These are phyloP conservation scores for Hylomyscus alleni DNA, from an alignment of 2,797 vertebrate species.

Conservation along the genomic window DNA sequence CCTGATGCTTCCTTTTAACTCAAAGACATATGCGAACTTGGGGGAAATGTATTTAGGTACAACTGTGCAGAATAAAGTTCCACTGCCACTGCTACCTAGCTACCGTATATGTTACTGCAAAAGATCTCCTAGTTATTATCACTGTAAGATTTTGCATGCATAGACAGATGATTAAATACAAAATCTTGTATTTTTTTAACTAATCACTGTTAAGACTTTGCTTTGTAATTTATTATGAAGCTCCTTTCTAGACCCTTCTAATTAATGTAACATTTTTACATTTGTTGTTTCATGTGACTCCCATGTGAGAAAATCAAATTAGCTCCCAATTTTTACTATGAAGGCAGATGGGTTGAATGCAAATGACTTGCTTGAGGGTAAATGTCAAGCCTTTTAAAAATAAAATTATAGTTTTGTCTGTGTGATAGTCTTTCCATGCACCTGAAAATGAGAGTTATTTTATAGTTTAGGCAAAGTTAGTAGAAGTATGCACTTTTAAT, in stretches of 20 bases:
- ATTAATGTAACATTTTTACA: neutral
- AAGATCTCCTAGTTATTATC: slow-evolving; percentile 5
- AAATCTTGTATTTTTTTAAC: slow-evolving; percentile 1
- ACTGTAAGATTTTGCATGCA: neutral
- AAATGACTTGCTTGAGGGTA: slow-evolving; percentile 19
- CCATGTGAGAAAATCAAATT: slow-evolving; percentile 50
- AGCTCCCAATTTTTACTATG: neutral
- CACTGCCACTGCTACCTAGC: neutral
- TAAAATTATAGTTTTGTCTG: slow-evolving; percentile 5
- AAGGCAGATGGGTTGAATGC: neutral
- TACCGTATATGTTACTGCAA: neutral
- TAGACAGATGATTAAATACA: neutral
- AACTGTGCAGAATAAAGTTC: neutral
- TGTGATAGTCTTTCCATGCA: neutral
- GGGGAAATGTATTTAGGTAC: neutral
- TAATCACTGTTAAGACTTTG: slow-evolving; percentile 1
- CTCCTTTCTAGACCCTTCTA: slow-evolving; percentile 21
- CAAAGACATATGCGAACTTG: neutral
- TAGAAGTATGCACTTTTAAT: neutral
- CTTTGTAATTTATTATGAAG: slow-evolving; percentile 31
- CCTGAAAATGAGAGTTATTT: neutral
- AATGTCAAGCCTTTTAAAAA: slow-evolving; percentile 23
- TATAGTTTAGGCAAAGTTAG: neutral
- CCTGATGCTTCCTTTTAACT: neutral
- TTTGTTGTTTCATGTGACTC: slow-evolving; percentile 47